These are phyloP conservation scores for Caenorhabditis sulstoni DNA, from an alignment of 2,888 invertebrate genomes.

Conservation along the genomic window DNA sequence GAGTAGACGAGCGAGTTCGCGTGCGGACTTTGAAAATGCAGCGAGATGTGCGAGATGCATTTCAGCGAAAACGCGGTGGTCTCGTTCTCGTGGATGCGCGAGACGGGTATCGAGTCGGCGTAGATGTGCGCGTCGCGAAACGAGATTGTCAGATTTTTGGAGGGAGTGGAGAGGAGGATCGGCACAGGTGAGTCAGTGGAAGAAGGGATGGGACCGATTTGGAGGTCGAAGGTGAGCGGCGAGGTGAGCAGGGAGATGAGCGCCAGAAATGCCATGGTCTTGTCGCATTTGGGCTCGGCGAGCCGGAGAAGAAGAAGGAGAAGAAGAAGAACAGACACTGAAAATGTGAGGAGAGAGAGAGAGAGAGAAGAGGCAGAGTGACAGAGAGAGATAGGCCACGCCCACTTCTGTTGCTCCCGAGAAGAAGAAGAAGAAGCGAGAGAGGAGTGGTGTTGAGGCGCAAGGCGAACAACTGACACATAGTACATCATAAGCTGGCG, in stretches of 20 bases:
- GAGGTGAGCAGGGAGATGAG: conserved; percentile 58
- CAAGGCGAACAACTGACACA: conserved; percentile 61
- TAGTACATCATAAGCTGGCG: conserved; percentile 59
- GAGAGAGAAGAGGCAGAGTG: not conserved
- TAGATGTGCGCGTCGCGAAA: conserved; percentile 47
- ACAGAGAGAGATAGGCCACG: conserved; percentile 38
- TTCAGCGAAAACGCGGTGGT: conserved; percentile 55
- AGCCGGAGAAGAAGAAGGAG: not conserved
- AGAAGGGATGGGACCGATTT: conserved; percentile 41
- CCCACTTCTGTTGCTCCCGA: no score
- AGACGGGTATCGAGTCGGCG: conserved; percentile 57
- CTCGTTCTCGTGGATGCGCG: conserved; percentile 48
- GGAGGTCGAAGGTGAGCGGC: conserved; percentile 57
- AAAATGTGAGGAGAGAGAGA: not conserved
- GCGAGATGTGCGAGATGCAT: conserved; percentile 65
- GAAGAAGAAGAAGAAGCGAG: no score
- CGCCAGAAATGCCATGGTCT: conserved; percentile 44
- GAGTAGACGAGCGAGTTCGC: conserved; percentile 66
- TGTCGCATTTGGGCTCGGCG: conserved; percentile 18
- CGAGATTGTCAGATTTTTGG: conserved; percentile 45
- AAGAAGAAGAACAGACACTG: not conserved
- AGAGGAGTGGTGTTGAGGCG: no score
- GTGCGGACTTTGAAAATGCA: conserved; percentile 63
- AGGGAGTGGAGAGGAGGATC: conserved; percentile 34
- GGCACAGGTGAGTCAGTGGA: no score